Evolutionary conservation across 2,888 invertebrate species (phyloP).

Genomic region (Cacoxenus indagator): DNA sequence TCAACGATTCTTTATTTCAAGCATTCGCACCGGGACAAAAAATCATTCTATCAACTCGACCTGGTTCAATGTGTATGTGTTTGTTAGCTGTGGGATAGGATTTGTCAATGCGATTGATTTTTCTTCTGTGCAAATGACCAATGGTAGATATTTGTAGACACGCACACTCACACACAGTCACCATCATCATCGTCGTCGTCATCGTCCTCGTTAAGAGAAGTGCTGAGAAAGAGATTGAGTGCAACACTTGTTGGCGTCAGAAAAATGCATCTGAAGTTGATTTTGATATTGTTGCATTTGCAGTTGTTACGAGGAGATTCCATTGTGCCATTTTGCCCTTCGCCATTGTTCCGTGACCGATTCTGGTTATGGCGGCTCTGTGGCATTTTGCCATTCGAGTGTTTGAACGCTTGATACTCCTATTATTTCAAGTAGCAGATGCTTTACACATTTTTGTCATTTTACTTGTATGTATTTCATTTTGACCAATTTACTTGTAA

Average conservation of each 20-base stretch:
- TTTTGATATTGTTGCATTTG: constrained; percentile 45
- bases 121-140: constrained; percentile 21
- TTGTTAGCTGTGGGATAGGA: background rate
- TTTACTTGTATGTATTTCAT: no score
- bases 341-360: background rate
- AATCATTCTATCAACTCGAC: background rate
- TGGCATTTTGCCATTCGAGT: background rate
- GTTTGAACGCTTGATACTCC: no score
- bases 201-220: constrained; percentile 38
- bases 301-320: background rate
- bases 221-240: constrained; percentile 57
- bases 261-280: constrained; percentile 51
- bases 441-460: no score
- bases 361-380: background rate
- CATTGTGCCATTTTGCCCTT: background rate
- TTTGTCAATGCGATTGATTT: background rate
- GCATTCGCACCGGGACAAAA: background rate
- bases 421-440: no score
- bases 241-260: constrained; percentile 61
- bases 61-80: background rate
- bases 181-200: background rate
- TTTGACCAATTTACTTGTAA: no score
- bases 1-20: background rate
- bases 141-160: constrained; percentile 19
- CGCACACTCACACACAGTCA: background rate